Base-by-base conservation (phyloP, 2,888 invertebrate species). In the Amblyjoppa proteus region DNA sequence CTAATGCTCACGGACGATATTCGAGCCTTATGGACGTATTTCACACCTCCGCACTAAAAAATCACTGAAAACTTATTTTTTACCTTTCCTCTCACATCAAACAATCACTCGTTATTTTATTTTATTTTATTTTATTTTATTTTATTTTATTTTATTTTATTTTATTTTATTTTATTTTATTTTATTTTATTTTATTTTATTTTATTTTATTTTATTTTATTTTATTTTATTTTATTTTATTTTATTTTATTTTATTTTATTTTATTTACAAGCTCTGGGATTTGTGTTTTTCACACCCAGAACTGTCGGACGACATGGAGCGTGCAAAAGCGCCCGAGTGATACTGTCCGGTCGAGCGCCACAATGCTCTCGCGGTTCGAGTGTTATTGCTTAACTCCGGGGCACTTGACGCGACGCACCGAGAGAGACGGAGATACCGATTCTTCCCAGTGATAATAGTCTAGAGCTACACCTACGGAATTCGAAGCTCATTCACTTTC, bases 31-130 rank as follows among this genome's bases (percentile, higher is more conserved):
- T 82, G 81, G 83, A 88, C 88, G 88, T 87, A 68, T 89, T 90
- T 86, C 79, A 86, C 89, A 88, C 90, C 90, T 90, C 87, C 84
- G 87, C 87, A 85, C 85, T 86, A 77, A 25, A 56, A 56, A 56
- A 11, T 56, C 56, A 56, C 25, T 56, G 11, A 25, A 56, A 56
- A 7, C 9, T 9, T 20, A 11, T 41, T 41, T 41, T 41, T 25
- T 53, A 20, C 53, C 20, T 20, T 53, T 16, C 6, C 53, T 20
- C 53, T 25, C 20, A 53, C 53, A 7, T 53, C 6, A 7, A 16
- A 7, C 11, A 25, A 25, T 6, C 56, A 56, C 56, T 56, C 13
- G 9, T 56, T 25, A 38, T 38, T 38, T 38, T 38, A 1, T 38
- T 38, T 38, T 9, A 38, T 38, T 38, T 38, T 9, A 0, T 38